Conservation (phyloP, 2,888 invertebrate genomes). For the Himalopsyche anomala region DNA sequence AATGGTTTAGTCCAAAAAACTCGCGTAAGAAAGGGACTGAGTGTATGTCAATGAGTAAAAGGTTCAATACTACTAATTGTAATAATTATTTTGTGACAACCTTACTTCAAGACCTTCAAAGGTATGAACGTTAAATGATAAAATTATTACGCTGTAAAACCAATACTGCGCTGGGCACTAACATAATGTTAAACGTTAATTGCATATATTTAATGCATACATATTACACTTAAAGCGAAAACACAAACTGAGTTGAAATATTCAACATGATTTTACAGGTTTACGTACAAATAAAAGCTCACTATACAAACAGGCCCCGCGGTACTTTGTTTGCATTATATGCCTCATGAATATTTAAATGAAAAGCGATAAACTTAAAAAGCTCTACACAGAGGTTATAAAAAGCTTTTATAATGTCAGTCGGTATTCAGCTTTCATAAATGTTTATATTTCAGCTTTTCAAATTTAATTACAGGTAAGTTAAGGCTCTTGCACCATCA, state of each 20-base stretch:
- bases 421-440: neutral
- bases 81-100: neutral
- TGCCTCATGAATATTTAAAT: constrained; percentile 41
- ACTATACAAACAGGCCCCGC: neutral
- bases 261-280: constrained; percentile 35
- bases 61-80: neutral
- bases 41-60: neutral
- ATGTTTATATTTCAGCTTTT: constrained; percentile 28
- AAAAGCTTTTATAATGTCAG: constrained; percentile 40
- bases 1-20: too few relatives aligned
- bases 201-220: constrained; percentile 35
- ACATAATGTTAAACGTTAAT: constrained; percentile 10
- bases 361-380: constrained; percentile 43
- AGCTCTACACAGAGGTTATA: constrained; percentile 27
- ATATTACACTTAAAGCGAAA: constrained; percentile 1
- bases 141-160: constrained; percentile 5
- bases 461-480: constrained; percentile 28
- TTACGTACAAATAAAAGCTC: constrained; percentile 5
- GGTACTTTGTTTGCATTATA: constrained; percentile 34
- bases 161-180: neutral
- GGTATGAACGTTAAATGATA: neutral
- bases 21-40: too few relatives aligned
- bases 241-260: constrained; percentile 6
- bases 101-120: neutral
- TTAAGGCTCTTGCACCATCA: too few relatives aligned